phyloP scores from a whole-genome alignment of 2,888 invertebrate genomes.

The Scaptomyza tumidula region DNA sequence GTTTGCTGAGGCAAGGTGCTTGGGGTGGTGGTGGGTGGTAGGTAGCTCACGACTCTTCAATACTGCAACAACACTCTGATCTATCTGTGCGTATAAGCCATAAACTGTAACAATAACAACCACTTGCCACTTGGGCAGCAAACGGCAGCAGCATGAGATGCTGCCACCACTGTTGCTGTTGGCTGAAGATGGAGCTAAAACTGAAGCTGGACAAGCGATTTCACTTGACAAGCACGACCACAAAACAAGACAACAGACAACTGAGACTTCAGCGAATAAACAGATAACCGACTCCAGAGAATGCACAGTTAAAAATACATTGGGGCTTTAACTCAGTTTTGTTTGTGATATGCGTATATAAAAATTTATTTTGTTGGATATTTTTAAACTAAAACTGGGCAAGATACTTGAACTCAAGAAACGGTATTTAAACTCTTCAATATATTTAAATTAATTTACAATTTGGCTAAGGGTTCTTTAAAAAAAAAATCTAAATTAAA shows the following conservation, averaged over 20 bases:
- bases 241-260: slow-evolving; percentile 33
- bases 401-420: too few relatives aligned
- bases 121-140: slow-evolving; percentile 47
- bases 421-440: too few relatives aligned
- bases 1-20: neutral
- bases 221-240: slow-evolving; percentile 63
- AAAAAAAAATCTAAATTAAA: too few relatives aligned
- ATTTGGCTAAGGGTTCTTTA: too few relatives aligned
- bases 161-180: slow-evolving; percentile 2
- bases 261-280: neutral
- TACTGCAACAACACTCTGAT: slow-evolving; percentile 46
- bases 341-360: too few relatives aligned
- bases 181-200: slow-evolving; percentile 18
- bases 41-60: slow-evolving; percentile 12
- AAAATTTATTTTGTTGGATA: too few relatives aligned
- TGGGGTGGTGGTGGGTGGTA: slow-evolving; percentile 28
- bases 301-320: neutral
- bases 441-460: too few relatives aligned
- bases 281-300: neutral
- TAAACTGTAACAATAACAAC: slow-evolving; percentile 77
- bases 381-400: too few relatives aligned
- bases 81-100: slow-evolving; percentile 73
- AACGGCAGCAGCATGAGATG: slow-evolving; percentile 41
- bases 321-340: neutral
- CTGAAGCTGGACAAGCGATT: slow-evolving; percentile 60